A percentile compares a stretch with the other conserved stretches of the same genome.
phyloP scores from a whole-genome alignment of 2,888 invertebrate genomes.

The Metallyticus violacea region DNA sequence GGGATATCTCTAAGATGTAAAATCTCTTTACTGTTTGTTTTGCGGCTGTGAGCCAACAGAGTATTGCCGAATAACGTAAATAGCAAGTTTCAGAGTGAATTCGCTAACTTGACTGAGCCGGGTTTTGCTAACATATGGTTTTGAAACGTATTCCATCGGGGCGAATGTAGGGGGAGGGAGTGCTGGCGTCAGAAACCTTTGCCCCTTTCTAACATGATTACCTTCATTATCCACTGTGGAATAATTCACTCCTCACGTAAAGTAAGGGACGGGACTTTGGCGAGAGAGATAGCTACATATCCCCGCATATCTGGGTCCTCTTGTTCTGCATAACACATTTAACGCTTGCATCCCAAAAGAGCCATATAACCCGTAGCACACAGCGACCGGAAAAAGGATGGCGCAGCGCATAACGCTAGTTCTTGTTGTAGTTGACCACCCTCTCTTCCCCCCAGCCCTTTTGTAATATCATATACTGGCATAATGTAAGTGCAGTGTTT shows the following conservation, averaged over 20 bases:
- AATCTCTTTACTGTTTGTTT: no score
- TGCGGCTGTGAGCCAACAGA: no score
- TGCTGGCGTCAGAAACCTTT: neutral
- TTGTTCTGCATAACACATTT: neutral
- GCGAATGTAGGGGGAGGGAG: no score
- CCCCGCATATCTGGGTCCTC: neutral
- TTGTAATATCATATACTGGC: neutral
- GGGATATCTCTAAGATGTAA: no score
- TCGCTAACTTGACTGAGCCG: neutral
- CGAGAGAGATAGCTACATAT: neutral
- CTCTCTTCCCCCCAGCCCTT: no score
- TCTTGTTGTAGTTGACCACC: neutral
- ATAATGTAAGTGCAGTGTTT: neutral
- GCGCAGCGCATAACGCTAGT: neutral
- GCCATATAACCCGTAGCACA: neutral
- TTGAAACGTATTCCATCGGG: neutral
- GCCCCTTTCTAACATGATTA: neutral
- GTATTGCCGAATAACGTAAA: neutral
- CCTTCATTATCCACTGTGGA: neutral
- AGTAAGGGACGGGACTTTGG: neutral
- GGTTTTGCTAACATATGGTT: no score
- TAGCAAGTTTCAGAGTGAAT: neutral
- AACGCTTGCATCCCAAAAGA: neutral
- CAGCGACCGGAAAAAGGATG: neutral
- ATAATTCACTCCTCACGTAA: neutral